A percentile compares a stretch with the other conserved stretches of the same genome.
These are phyloP conservation scores for Iselma pallidipennis DNA, from an alignment of 2,888 invertebrate species.

Conservation along the genomic window DNA sequence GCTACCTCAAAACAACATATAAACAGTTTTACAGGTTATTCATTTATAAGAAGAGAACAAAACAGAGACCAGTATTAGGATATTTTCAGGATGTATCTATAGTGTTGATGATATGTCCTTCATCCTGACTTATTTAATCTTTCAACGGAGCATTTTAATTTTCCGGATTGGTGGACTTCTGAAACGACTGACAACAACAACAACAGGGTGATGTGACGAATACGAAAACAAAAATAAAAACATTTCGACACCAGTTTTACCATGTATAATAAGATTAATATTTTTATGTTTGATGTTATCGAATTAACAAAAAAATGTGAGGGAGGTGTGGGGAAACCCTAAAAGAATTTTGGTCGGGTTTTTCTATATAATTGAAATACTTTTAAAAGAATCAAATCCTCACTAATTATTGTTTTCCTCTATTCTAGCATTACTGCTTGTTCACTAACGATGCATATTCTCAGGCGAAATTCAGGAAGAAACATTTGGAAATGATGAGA, in stretches of 20 bases:
- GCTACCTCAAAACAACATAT: too few species aligned
- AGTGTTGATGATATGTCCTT: constrained; percentile 35
- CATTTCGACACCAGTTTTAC: too few species aligned
- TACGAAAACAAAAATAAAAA: constrained; percentile 25
- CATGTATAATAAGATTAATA: neutral
- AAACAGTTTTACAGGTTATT: too few species aligned
- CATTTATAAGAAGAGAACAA: too few species aligned
- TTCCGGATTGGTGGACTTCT: constrained; percentile 44
- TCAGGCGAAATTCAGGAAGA: constrained; percentile 7
- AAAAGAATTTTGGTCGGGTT: too few species aligned
- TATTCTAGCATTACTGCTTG: neutral
- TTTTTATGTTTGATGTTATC: constrained; percentile 10
- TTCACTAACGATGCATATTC: constrained; percentile 9
- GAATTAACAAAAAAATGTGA: too few species aligned
- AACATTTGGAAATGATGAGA: constrained; percentile 18
- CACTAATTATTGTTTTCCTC: constrained; percentile 12
- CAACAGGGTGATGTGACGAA: constrained; percentile 22
- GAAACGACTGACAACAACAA: constrained; percentile 24
- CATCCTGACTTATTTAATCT: constrained; percentile 48
- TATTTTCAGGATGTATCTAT: neutral
- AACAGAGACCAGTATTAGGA: neutral
- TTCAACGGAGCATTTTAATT: constrained; percentile 52
- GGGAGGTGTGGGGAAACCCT: too few species aligned
- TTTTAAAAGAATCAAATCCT: neutral
- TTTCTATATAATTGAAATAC: too few species aligned